These are phyloP conservation scores for Biston stratarius DNA, from an alignment of 2,888 invertebrate genomes.

Conservation along the genomic window DNA sequence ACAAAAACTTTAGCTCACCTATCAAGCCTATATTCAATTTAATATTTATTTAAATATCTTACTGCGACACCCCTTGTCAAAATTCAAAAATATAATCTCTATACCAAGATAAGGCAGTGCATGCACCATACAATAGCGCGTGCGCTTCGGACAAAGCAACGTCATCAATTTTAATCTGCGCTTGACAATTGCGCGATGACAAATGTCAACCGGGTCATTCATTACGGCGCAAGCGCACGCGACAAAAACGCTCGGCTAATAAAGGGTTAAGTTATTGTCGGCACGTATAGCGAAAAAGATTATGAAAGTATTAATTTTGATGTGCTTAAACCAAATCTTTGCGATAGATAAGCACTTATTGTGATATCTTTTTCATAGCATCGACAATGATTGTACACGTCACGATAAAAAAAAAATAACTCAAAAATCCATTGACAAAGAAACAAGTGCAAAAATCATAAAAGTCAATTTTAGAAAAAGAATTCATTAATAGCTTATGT, in stretches of 20 bases:
- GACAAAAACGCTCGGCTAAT: constrained; percentile 75
- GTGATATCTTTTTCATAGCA: too few species aligned
- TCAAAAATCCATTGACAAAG: too few species aligned
- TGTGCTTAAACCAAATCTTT: background rate
- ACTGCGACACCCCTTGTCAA: constrained; percentile 49
- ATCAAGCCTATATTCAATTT: background rate
- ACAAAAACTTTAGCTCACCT: background rate
- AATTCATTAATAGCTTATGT: too few species aligned
- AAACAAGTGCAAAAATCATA: too few species aligned
- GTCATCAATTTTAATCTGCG: constrained; percentile 86
- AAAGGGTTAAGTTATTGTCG: constrained; percentile 82
- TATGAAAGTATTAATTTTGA: constrained; percentile 53
- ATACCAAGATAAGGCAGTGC: constrained; percentile 66
- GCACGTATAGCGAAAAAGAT: constrained; percentile 67
- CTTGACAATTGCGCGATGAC: constrained; percentile 84
- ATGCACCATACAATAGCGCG: constrained; percentile 65
- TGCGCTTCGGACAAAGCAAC: constrained; percentile 78
- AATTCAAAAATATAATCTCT: constrained; percentile 63
- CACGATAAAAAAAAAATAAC: too few species aligned
- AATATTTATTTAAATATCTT: background rate
- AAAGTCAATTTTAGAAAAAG: too few species aligned
- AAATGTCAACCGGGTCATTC: constrained; percentile 82
- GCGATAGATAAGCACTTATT: too few species aligned
- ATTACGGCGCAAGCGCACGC: constrained; percentile 80
- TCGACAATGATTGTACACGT: too few species aligned